These are phyloP conservation scores for Chroicocephalus ridibundus DNA, from an alignment of 2,113 vertebrate species.

Conservation along the genomic window DNA sequence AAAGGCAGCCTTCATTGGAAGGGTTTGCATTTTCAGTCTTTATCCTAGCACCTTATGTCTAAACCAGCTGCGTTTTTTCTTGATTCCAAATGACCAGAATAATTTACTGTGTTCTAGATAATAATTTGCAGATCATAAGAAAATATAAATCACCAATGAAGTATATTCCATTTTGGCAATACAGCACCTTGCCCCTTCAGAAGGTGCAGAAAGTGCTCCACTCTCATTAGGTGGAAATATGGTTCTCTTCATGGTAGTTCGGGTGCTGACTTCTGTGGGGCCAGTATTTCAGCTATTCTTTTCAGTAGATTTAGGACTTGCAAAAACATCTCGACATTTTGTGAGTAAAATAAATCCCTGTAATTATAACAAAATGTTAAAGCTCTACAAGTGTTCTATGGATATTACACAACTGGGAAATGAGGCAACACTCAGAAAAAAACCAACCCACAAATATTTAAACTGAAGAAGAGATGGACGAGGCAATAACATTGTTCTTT, in stretches of 20 bases:
- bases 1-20: not conserved
- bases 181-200: not conserved
- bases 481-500: not conserved
- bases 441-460: not conserved
- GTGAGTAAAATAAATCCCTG: constrained; percentile 22
- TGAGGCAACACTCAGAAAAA: not conserved
- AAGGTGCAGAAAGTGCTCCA: not conserved
- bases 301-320: not conserved
- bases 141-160: not conserved
- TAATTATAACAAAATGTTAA: constrained; percentile 46
- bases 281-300: not conserved
- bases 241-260: not conserved
- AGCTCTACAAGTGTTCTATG: not conserved
- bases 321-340: not conserved
- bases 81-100: not conserved
- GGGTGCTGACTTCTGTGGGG: not conserved
- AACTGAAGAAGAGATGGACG: not conserved
- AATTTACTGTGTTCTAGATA: not conserved
- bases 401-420: constrained; percentile 10
- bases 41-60: not conserved
- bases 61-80: not conserved
- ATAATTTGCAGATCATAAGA: not conserved
- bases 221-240: not conserved
- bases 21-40: not conserved
- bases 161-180: not conserved